These are phyloP conservation scores for Parnassius glacialis DNA, from an alignment of 2,888 invertebrate species.

Conservation along the genomic window DNA sequence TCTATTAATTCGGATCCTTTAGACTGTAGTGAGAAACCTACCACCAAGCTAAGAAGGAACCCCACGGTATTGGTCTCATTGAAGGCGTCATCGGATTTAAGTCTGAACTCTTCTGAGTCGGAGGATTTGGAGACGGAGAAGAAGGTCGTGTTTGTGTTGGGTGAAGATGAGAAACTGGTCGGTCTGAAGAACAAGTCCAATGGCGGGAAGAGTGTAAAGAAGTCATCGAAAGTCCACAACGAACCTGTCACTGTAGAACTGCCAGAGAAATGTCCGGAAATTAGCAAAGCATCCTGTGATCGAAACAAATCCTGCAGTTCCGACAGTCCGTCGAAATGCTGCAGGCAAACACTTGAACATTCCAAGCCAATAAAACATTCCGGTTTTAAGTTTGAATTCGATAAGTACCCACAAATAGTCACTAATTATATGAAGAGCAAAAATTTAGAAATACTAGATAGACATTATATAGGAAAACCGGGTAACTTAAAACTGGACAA, in stretches of 20 bases:
- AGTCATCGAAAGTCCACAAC: slow-evolving; percentile 56
- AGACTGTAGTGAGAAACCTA: slow-evolving; percentile 41
- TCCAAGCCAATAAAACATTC: slow-evolving; percentile 84
- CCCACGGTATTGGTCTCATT: slow-evolving; percentile 56
- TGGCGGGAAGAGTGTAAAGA: slow-evolving; percentile 66
- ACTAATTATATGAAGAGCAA: slow-evolving; percentile 89
- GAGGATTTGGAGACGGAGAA: slow-evolving; percentile 56
- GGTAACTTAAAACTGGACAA: slow-evolving; percentile 77
- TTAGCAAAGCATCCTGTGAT: slow-evolving; percentile 47
- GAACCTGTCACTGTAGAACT: slow-evolving; percentile 46
- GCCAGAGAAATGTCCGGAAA: slow-evolving; percentile 37
- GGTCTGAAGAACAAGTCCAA: slow-evolving; percentile 82
- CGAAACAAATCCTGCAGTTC: slow-evolving; percentile 38
- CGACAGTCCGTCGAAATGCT: slow-evolving; percentile 68
- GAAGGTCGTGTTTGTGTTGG: slow-evolving; percentile 85
- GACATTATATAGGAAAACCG: slow-evolving; percentile 80
- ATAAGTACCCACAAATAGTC: slow-evolving; percentile 87
- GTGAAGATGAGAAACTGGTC: slow-evolving; percentile 85
- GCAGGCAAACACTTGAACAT: slow-evolving; percentile 77
- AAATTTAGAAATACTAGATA: slow-evolving; percentile 83
- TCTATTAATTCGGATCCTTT: slow-evolving; percentile 52
- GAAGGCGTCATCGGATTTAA: slow-evolving; percentile 59
- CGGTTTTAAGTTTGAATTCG: slow-evolving; percentile 87
- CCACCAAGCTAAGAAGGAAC: slow-evolving; percentile 51
- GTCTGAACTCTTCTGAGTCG: slow-evolving; percentile 56